phyloP scores from a whole-genome alignment of 2,113 vertebrate genomes.

The Hyla sarda region DNA sequence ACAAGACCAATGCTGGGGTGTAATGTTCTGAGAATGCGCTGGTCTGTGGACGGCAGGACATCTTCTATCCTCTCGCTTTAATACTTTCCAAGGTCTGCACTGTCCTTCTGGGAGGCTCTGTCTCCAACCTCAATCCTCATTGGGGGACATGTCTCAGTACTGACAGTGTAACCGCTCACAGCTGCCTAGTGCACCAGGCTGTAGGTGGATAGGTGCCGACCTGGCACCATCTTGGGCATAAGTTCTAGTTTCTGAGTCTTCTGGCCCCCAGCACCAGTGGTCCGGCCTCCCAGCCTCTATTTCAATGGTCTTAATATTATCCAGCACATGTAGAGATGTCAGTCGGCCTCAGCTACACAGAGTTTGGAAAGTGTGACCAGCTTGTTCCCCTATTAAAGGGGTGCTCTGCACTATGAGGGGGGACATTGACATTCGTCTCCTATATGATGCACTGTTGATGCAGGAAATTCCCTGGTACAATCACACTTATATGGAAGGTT shows the following conservation, averaged over 20 bases:
- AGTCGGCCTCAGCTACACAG: background rate
- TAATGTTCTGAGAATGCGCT: background rate
- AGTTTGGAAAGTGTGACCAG: background rate
- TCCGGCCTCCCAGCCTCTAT: background rate
- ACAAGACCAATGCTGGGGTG: background rate
- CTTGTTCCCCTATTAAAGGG: background rate
- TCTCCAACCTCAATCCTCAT: background rate
- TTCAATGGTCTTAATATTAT: background rate
- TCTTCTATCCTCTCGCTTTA: background rate
- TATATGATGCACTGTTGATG: background rate
- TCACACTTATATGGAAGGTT: background rate
- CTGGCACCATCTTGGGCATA: background rate
- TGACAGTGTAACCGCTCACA: background rate
- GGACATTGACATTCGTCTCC: background rate
- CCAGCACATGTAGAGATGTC: background rate
- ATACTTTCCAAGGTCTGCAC: background rate
- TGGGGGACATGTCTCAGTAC: background rate
- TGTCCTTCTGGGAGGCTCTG: background rate
- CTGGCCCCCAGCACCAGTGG: background rate
- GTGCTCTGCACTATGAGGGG: slow-evolving; percentile 18
- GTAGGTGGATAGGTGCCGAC: background rate
- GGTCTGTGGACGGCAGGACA: background rate
- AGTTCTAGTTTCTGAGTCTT: background rate
- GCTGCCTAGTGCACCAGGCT: background rate
- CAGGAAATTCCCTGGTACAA: background rate